A percentile compares a stretch with the other conserved stretches of the same genome.
Conservation (phyloP, 53 echinoderm and acorn worm species). For the Holothuria scabra region DNA sequence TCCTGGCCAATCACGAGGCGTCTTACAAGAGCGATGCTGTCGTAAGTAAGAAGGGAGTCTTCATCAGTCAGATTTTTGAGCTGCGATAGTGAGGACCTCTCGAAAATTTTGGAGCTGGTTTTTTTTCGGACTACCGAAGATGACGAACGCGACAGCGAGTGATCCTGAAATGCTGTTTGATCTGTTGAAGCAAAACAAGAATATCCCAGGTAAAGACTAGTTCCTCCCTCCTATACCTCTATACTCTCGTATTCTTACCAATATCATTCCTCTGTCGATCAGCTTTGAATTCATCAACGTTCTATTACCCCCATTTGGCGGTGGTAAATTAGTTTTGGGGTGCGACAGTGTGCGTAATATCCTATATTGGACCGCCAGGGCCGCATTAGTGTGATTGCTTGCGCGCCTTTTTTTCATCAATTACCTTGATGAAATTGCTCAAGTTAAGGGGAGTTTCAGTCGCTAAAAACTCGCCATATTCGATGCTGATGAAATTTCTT, state of each 20-base stretch:
- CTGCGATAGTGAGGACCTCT: constrained; percentile 42
- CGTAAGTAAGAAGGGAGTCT: constrained; percentile 21
- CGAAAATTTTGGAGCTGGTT: neutral
- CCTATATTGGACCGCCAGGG: constrained; percentile 51
- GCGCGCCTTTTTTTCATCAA: constrained; percentile 52
- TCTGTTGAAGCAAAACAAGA: constrained; percentile 53
- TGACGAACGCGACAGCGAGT: constrained; percentile 2
- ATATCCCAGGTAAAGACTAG: constrained; percentile 29
- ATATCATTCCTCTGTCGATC: constrained; percentile 45
- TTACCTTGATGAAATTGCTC: constrained; percentile 55
- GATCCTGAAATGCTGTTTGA: constrained; percentile 49
- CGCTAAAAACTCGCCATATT: constrained; percentile 31
- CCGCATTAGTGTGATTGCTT: constrained; percentile 51
- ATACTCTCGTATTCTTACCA: constrained; percentile 35
- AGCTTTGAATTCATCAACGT: constrained; percentile 52
- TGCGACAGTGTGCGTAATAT: constrained; percentile 50
- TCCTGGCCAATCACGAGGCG: constrained; percentile 36
- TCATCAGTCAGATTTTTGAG: constrained; percentile 36
- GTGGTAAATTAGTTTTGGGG: constrained; percentile 58
- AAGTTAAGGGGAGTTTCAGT: constrained; percentile 44
- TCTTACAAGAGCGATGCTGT: constrained; percentile 29
- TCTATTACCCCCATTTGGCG: constrained; percentile 52
- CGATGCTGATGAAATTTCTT: constrained; percentile 46
- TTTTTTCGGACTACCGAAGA: constrained; percentile 16
- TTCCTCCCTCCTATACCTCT: constrained; percentile 6